Evolutionary conservation across 2,888 invertebrate genomes (phyloP), one percentile per base, ranked within the genome.

Genomic region (Choreutis nemorana): DNA sequence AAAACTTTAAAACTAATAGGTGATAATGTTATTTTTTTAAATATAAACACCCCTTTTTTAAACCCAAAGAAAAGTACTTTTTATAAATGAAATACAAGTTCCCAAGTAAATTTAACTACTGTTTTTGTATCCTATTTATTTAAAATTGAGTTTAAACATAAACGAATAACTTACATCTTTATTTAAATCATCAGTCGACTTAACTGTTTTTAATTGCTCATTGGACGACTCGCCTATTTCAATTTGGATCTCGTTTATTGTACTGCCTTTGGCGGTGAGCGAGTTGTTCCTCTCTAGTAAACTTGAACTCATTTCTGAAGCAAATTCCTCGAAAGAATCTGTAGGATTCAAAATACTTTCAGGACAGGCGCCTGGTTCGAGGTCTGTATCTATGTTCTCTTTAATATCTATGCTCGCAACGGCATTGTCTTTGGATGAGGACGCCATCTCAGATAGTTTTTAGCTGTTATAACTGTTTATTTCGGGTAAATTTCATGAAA

Each of bases 261-360:
- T 83, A 46, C 82, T 80, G n/a, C 66, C 72, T 39, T 79, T 82
- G 16, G 71, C 70, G 29, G 71, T 71, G 37, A 84, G 73, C 36
- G 78, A 75, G 37, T 60, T 58, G 35, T 58, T 54, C n/a, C 72
- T 61, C 4, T 86, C 85, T 41, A 83, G 82, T 28, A 87, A 78
- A 48, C 83, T 83, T 6, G 83, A 82, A 48, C 81, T 84, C 82
- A 87, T 84, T 52, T 84, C 84, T 6, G 72, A 70, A 23, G 85
- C 86, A 44, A 87, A 84, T 43, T 88, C 87, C 41, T 88, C 87
- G 44, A 86, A 85, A 11, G 85, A 84, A 57, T 87, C 87, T 4
- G 87, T 85, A 1, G 88, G 84, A 29, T 89, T 83, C 22, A 91
- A 67, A 58, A 89, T 84, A 45, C 86, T 85, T 54, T 88, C 89